Evolutionary conservation across 2,113 vertebrate genomes (phyloP).

Genomic region (Oncorhynchus keta): DNA sequence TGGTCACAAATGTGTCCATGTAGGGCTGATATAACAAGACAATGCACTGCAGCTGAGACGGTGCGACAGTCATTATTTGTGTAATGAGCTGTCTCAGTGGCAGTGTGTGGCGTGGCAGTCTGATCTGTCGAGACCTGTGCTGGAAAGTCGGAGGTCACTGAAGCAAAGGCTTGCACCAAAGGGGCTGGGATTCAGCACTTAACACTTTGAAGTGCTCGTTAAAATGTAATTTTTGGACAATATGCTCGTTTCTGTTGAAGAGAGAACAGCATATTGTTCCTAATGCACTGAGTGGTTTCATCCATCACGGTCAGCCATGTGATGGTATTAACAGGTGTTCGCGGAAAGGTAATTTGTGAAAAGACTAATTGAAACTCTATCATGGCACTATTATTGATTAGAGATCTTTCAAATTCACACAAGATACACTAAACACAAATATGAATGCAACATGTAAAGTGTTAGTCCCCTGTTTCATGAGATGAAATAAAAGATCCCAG

Average conservation of each 20-base stretch:
- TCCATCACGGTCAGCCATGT: slow-evolving; percentile 54
- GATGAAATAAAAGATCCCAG: too few species aligned
- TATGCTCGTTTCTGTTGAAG: slow-evolving; percentile 60
- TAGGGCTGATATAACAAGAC: slow-evolving; percentile 59
- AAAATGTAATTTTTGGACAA: slow-evolving; percentile 72
- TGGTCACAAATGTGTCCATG: slow-evolving; percentile 56
- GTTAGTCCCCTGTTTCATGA: too few species aligned
- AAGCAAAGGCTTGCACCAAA: slow-evolving; percentile 43
- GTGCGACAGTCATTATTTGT: slow-evolving; percentile 67
- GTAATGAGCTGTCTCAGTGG: slow-evolving; percentile 75
- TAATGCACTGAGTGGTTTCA: slow-evolving; percentile 58
- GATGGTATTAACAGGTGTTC: slow-evolving; percentile 70
- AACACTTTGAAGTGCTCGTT: slow-evolving; percentile 71
- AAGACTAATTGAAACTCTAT: slow-evolving; percentile 48
- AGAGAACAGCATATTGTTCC: slow-evolving; percentile 62
- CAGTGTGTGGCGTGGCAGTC: slow-evolving; percentile 34
- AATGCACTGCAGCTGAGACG: slow-evolving; percentile 22
- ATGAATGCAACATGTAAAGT: too few species aligned
- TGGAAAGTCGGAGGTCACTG: slow-evolving; percentile 57
- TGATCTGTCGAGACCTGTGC: slow-evolving; percentile 62
- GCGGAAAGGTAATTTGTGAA: slow-evolving; percentile 48
- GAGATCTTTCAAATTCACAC: neutral
- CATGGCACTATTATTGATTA: slow-evolving; percentile 9
- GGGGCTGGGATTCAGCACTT: slow-evolving; percentile 53
- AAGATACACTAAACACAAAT: too few species aligned